Percentiles rank a stretch among this genome's conserved stretches.
phyloP scores from a whole-genome alignment of 1,140 invertebrate species.

The Zaprionus camerounensis region DNA sequence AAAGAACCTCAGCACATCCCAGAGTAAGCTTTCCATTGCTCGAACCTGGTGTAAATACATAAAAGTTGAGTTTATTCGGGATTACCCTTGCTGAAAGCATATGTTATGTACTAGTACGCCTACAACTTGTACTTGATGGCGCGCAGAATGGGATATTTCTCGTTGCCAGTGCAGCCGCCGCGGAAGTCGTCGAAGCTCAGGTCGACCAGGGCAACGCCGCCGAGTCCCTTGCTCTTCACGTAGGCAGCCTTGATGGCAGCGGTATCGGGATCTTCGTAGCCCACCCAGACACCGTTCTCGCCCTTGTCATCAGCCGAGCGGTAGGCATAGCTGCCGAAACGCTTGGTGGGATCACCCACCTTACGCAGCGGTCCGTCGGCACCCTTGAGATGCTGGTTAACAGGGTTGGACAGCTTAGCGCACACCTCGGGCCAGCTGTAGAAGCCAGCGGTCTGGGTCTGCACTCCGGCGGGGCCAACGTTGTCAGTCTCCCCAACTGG shows the following conservation, averaged over 20 bases:
- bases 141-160: slow-evolving; percentile 91
- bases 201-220: slow-evolving; percentile 92
- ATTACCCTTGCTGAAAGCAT: slow-evolving; percentile 5
- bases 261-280: slow-evolving; percentile 94
- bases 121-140: slow-evolving; percentile 86
- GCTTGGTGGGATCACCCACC: slow-evolving; percentile 90
- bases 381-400: slow-evolving; percentile 86
- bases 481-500: slow-evolving; percentile 88
- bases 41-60: not conserved
- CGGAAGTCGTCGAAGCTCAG: slow-evolving; percentile 93
- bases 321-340: slow-evolving; percentile 91
- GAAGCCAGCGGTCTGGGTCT: slow-evolving; percentile 90
- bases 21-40: not conserved
- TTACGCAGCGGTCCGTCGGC: slow-evolving; percentile 88
- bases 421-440: slow-evolving; percentile 94
- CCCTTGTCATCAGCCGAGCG: slow-evolving; percentile 88
- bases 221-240: slow-evolving; percentile 89
- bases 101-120: not conserved
- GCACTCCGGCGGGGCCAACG: slow-evolving; percentile 87
- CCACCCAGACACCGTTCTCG: slow-evolving; percentile 93
- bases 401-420: slow-evolving; percentile 88
- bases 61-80: slow-evolving; percentile 11
- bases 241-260: slow-evolving; percentile 92
- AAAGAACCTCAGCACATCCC: not conserved
- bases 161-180: slow-evolving; percentile 89